Conservation (phyloP, 1,140 invertebrate genomes). For the Eriocheir sinensis region DNA sequence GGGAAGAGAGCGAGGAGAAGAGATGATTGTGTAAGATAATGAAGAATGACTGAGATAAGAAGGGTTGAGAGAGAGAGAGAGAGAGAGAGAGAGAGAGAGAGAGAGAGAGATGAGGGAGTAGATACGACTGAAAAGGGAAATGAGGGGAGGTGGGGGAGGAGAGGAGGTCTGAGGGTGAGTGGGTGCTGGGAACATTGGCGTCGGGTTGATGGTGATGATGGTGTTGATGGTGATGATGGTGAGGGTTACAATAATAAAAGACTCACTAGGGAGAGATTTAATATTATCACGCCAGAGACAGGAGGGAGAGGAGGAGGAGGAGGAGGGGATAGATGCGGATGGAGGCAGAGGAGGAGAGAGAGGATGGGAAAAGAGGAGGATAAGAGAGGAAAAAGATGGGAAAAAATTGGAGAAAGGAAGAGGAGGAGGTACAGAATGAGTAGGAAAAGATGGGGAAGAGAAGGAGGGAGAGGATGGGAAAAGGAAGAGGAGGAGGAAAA, state of each 20-base stretch:
- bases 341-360: background rate
- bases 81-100: slow-evolving; percentile 50
- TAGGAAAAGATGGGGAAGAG: too few species aligned
- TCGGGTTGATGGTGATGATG: slow-evolving; percentile 13
- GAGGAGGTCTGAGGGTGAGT: background rate
- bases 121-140: background rate
- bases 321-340: background rate
- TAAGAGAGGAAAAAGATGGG: too few species aligned
- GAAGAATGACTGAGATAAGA: slow-evolving; percentile 5
- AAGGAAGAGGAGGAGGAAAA: too few species aligned
- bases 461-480: too few species aligned
- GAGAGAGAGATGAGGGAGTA: background rate
- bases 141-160: background rate
- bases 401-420: too few species aligned
- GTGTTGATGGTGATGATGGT: slow-evolving; percentile 23
- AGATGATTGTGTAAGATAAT: background rate
- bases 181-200: background rate
- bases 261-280: slow-evolving; percentile 2
- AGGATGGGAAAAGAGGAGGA: background rate
- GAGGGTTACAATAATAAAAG: slow-evolving; percentile 7
- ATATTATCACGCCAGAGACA: slow-evolving; percentile 15
- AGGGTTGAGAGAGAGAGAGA: slow-evolving; percentile 2
- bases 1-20: background rate
- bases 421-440: too few species aligned
- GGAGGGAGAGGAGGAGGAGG: background rate